A percentile compares a stretch with the other conserved stretches of the same genome.
phyloP scores from a whole-genome alignment of 2,888 invertebrate species.

The Candidula unifasciata region DNA sequence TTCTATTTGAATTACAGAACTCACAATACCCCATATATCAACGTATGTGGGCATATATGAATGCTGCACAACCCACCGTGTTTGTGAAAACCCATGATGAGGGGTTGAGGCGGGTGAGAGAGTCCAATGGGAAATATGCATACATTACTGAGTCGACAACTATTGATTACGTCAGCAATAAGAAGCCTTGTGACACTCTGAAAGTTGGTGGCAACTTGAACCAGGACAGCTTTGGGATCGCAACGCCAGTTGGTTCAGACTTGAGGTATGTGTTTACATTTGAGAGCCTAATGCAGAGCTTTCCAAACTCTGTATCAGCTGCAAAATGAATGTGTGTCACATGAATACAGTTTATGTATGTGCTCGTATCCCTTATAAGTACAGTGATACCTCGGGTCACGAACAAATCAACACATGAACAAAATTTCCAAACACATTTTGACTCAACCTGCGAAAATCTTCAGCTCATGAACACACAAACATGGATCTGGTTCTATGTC shows the following conservation, averaged over 20 bases:
- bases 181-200: constrained; percentile 83
- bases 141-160: constrained; percentile 80
- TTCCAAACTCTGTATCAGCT: no score
- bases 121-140: constrained; percentile 81
- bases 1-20: constrained; percentile 13
- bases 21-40: constrained; percentile 84
- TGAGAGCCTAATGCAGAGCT: no score
- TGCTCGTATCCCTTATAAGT: no score
- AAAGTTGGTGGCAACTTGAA: constrained; percentile 89
- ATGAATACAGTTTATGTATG: no score
- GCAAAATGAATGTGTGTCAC: no score
- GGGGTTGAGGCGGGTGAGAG: constrained; percentile 87
- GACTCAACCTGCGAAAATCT: no score
- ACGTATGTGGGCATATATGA: constrained; percentile 97
- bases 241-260: constrained; percentile 78
- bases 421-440: no score
- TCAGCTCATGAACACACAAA: no score
- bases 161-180: constrained; percentile 90
- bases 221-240: constrained; percentile 94
- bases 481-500: no score
- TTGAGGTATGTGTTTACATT: constrained; percentile 56
- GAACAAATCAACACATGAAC: no score
- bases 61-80: constrained; percentile 83
- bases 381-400: no score
- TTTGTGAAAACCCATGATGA: constrained; percentile 89